phyloP scores from a whole-genome alignment of 1,140 invertebrate species.

The Drosophila quadrilineata region DNA sequence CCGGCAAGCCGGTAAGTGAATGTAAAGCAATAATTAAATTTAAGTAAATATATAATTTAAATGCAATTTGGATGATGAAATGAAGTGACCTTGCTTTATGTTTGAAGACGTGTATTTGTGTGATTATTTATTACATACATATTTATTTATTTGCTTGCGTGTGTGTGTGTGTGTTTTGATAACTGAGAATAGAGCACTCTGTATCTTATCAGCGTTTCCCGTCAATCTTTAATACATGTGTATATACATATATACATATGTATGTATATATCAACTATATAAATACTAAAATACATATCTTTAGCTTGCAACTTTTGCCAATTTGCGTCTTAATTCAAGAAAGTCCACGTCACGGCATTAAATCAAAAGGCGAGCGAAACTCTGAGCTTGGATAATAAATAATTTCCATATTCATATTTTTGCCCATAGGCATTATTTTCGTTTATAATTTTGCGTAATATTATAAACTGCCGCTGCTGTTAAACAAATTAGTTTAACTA shows the following conservation, averaged over 20 bases:
- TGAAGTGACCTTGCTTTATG: too few relatives aligned
- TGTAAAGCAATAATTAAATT: too few relatives aligned
- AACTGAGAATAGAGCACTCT: neutral
- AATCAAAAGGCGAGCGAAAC: neutral
- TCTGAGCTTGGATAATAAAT: neutral
- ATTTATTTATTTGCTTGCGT: neutral
- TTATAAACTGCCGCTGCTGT: too few relatives aligned
- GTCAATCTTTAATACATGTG: neutral
- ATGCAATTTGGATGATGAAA: too few relatives aligned
- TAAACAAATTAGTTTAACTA: neutral
- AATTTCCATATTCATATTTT: neutral
- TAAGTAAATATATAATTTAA: too few relatives aligned
- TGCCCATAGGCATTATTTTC: neutral
- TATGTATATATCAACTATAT: too few relatives aligned
- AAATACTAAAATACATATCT: too few relatives aligned
- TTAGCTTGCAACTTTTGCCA: neutral
- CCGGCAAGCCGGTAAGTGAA: constrained; percentile 93
- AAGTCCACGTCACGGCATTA: constrained; percentile 57
- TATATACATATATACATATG: constrained; percentile 6
- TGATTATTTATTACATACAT: too few relatives aligned
- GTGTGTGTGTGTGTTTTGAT: neutral
- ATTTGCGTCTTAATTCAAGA: constrained; percentile 48
- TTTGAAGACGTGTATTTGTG: too few relatives aligned
- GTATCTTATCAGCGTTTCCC: constrained; percentile 21
- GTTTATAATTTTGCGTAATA: too few relatives aligned